A percentile compares a stretch with the other conserved stretches of the same genome.
These are phyloP conservation scores for Platycheirus rosarum DNA, from an alignment of 2,888 invertebrate genomes.

Conservation along the genomic window DNA sequence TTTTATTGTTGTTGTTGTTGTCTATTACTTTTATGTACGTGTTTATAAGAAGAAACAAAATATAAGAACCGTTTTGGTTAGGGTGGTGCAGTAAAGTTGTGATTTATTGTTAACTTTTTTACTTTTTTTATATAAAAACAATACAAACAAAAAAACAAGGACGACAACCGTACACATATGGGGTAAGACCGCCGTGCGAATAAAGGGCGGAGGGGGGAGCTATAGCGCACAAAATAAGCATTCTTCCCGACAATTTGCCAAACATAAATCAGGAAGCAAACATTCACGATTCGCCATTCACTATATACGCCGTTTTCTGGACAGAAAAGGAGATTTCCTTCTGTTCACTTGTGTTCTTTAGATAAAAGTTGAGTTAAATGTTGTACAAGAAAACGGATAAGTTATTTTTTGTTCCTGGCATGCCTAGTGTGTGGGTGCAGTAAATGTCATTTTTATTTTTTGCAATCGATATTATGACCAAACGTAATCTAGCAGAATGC, in stretches of 20 bases:
- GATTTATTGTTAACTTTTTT: slow-evolving; percentile 72
- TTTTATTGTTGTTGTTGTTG: background rate
- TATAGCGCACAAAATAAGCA: slow-evolving; percentile 61
- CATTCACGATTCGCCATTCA: slow-evolving; percentile 53
- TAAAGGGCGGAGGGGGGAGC: slow-evolving; percentile 62
- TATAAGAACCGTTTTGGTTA: slow-evolving; percentile 13
- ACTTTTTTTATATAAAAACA: slow-evolving; percentile 24
- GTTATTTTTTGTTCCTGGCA: slow-evolving; percentile 2
- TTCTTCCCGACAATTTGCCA: slow-evolving; percentile 73
- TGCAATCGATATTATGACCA: slow-evolving; percentile 54
- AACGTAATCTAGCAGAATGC: slow-evolving; percentile 64
- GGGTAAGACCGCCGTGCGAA: slow-evolving; percentile 10
- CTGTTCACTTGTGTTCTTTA: slow-evolving; percentile 47
- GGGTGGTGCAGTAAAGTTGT: slow-evolving; percentile 51
- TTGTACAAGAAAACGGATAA: slow-evolving; percentile 51
- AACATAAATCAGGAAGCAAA: slow-evolving; percentile 73
- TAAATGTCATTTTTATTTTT: slow-evolving; percentile 35
- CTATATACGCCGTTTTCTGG: slow-evolving; percentile 6
- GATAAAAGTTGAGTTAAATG: slow-evolving; percentile 70
- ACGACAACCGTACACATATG: slow-evolving; percentile 12
- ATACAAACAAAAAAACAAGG: background rate
- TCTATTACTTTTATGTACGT: background rate
- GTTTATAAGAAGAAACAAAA: background rate
- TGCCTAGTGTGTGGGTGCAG: slow-evolving; percentile 2
- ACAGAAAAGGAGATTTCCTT: slow-evolving; percentile 46